These are phyloP conservation scores for Cynocephalus volans DNA, from an alignment of 2,113 vertebrate species.

Conservation along the genomic window DNA sequence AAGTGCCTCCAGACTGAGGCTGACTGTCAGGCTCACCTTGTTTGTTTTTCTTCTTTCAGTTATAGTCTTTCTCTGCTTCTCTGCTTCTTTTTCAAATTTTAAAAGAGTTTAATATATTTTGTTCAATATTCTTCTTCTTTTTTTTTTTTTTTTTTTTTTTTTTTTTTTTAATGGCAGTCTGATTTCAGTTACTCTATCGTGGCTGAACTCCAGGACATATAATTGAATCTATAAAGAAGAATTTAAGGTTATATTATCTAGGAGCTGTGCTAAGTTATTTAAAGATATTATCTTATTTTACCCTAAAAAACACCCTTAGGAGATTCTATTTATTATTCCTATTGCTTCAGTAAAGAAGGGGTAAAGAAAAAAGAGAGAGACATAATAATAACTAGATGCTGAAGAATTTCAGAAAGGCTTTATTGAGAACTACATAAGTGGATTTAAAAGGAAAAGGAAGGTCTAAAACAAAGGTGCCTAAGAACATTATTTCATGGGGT, in stretches of 20 bases:
- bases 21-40: not conserved
- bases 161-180: not conserved
- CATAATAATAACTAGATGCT: not conserved
- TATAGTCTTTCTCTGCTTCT: not conserved
- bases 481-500: not conserved
- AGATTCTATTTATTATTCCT: not conserved
- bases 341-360: not conserved
- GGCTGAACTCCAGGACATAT: not conserved
- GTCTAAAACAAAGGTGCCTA: fast-evolving
- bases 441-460: not conserved
- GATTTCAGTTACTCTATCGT: not conserved
- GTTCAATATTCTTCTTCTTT: not conserved
- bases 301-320: not conserved
- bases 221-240: not conserved
- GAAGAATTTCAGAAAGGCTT: not conserved
- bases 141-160: not conserved
- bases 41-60: not conserved
- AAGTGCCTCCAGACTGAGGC: not conserved
- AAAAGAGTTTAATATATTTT: not conserved
- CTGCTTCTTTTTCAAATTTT: not conserved
- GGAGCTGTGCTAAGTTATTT: not conserved
- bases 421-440: not conserved
- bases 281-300: not conserved
- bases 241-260: not conserved
- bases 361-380: not conserved